These are phyloP conservation scores for Rhamphomyia laevipes DNA, from an alignment of 2,888 invertebrate genomes.

Conservation along the genomic window DNA sequence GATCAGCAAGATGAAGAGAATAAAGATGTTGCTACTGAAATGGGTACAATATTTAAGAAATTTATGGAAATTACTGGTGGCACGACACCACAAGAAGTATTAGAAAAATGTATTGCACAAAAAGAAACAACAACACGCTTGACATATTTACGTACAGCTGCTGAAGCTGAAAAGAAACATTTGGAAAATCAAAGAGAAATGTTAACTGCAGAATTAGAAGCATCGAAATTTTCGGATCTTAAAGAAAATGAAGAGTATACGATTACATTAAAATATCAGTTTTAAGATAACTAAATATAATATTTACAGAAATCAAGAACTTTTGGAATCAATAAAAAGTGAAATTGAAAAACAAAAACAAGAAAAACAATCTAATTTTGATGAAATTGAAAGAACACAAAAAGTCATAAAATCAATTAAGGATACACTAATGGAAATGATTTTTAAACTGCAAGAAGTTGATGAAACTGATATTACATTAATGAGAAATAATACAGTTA, in stretches of 20 bases:
- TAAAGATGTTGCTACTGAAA: slow-evolving; percentile 30
- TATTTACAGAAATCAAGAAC: slow-evolving; percentile 53
- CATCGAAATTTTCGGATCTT: slow-evolving; percentile 66
- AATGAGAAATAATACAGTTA: slow-evolving; percentile 20
- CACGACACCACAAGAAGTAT: slow-evolving; percentile 60
- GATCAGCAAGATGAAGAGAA: slow-evolving; percentile 32
- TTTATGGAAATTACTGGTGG: slow-evolving; percentile 69
- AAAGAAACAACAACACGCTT: slow-evolving; percentile 60
- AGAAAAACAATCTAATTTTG: slow-evolving; percentile 34
- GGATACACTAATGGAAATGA: slow-evolving; percentile 34
- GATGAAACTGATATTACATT: slow-evolving; percentile 31
- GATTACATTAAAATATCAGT: background rate
- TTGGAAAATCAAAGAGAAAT: slow-evolving; percentile 55
- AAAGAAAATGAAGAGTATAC: slow-evolving; percentile 67
- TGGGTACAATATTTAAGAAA: slow-evolving; percentile 58
- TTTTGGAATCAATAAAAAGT: slow-evolving; percentile 50
- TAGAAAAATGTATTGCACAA: slow-evolving; percentile 60
- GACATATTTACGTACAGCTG: slow-evolving; percentile 54
- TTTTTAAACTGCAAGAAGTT: slow-evolving; percentile 36
- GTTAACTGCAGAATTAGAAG: slow-evolving; percentile 56
- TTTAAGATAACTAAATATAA: background rate
- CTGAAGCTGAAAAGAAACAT: slow-evolving; percentile 60
- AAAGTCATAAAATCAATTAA: slow-evolving; percentile 30
- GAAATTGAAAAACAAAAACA: slow-evolving; percentile 43
- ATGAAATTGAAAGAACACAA: slow-evolving; percentile 30